Evolutionary conservation across 2,113 vertebrate genomes (phyloP).

Genomic region (Euleptes europaea): DNA sequence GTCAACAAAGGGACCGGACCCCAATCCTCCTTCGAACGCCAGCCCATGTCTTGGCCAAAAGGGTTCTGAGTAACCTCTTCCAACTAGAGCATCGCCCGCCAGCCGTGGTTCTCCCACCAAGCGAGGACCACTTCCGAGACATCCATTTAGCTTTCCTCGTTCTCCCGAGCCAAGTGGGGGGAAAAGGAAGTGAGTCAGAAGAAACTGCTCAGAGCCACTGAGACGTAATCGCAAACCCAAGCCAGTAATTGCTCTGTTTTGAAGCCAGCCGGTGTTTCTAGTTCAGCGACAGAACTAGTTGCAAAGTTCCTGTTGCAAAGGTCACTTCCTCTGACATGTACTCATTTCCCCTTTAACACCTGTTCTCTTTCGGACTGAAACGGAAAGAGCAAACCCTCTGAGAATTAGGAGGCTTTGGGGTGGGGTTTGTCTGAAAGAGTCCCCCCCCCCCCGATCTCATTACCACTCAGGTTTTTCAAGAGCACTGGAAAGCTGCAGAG

Average conservation of each 20-base stretch:
- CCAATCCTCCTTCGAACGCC: neutral
- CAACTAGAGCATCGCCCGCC: neutral
- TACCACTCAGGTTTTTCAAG: neutral
- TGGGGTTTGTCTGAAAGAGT: neutral
- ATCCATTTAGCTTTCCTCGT: too few species aligned
- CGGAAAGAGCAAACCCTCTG: neutral
- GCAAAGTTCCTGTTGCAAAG: neutral
- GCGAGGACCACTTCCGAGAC: neutral
- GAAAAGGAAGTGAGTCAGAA: conserved; percentile 17
- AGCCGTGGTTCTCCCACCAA: neutral
- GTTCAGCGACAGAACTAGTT: neutral
- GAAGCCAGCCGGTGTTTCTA: neutral
- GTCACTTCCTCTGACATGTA: neutral
- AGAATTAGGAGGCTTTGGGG: neutral
- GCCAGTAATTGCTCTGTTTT: neutral
- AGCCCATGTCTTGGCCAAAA: neutral
- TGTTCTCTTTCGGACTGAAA: neutral
- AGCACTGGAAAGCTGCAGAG: too few species aligned
- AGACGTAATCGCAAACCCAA: neutral
- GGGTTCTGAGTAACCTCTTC: neutral
- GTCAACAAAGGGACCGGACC: neutral
- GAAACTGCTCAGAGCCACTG: neutral
- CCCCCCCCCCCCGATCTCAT: too few species aligned
- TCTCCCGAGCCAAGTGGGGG: neutral
- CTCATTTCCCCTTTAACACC: conserved; percentile 2